These are phyloP conservation scores for Zelostemma sp. DNA, from an alignment of 1,140 invertebrate genomes.

Conservation along the genomic window DNA sequence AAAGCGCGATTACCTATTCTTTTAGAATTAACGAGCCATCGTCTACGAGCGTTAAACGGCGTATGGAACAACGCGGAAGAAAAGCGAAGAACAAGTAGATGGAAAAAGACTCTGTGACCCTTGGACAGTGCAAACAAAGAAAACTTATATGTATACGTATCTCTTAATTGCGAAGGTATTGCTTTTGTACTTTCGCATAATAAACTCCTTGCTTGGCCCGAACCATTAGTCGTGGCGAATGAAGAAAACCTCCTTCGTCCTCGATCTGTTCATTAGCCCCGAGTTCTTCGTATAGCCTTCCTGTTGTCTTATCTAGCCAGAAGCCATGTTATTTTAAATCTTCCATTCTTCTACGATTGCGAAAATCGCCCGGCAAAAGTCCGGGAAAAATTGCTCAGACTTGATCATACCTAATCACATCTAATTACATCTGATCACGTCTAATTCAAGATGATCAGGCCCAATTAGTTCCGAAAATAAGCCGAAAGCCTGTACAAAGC, in stretches of 20 bases:
- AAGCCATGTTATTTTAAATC: not conserved
- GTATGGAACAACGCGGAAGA: conserved; percentile 23
- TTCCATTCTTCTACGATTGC: conserved; percentile 3
- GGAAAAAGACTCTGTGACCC: conserved; percentile 27
- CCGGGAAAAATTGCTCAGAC: no score
- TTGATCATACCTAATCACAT: no score
- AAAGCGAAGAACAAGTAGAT: conserved; percentile 27
- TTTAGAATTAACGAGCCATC: conserved; percentile 58
- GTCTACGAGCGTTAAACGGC: conserved; percentile 30
- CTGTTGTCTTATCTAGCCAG: not conserved
- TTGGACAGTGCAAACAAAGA: conserved; percentile 53
- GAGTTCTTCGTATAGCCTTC: not conserved
- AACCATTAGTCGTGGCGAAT: conserved; percentile 59
- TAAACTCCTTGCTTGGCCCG: conserved; percentile 52
- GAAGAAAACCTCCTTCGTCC: conserved; percentile 44
- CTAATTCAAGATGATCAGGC: no score
- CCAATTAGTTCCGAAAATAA: no score
- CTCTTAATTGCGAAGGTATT: conserved; percentile 59
- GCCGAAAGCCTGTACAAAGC: no score
- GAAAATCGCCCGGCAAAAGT: no score
- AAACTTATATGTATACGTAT: conserved; percentile 44
- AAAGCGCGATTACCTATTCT: conserved; percentile 59
- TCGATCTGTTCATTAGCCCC: conserved; percentile 30
- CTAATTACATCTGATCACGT: no score
- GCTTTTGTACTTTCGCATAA: conserved; percentile 63